Conservation (phyloP, 2,113 vertebrate species). For the Sturnira hondurensis region DNA sequence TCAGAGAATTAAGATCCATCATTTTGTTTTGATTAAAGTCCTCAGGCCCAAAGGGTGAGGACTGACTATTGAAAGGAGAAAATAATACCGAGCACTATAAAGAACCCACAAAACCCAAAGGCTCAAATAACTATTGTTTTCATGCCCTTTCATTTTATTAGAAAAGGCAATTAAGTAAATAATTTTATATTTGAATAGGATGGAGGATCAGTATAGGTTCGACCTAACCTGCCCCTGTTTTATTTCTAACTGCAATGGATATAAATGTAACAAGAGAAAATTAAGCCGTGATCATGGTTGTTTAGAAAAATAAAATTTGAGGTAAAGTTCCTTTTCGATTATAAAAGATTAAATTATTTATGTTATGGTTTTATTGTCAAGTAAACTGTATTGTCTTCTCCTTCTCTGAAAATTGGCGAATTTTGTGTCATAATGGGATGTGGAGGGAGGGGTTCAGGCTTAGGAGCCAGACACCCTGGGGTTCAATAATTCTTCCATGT, state of each 20-base stretch:
- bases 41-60: background rate
- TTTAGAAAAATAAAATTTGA: conserved; percentile 30
- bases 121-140: background rate
- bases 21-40: conserved; percentile 15
- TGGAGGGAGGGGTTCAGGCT: background rate
- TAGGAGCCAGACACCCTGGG: background rate
- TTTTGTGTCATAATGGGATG: background rate
- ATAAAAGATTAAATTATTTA: conserved; percentile 28
- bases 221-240: background rate
- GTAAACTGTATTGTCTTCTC: background rate
- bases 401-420: conserved; percentile 34
- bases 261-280: conserved; percentile 38
- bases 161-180: conserved; percentile 20
- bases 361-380: background rate
- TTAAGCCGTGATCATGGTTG: background rate
- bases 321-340: background rate
- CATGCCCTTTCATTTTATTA: background rate
- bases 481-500: background rate
- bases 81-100: background rate
- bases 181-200: conserved; percentile 19
- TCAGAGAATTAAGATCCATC: background rate
- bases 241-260: background rate
- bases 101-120: background rate
- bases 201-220: background rate
- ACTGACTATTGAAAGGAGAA: background rate